These are phyloP conservation scores for Cynoglossus semilaevis DNA, from an alignment of 2,113 vertebrate genomes.

Conservation along the genomic window DNA sequence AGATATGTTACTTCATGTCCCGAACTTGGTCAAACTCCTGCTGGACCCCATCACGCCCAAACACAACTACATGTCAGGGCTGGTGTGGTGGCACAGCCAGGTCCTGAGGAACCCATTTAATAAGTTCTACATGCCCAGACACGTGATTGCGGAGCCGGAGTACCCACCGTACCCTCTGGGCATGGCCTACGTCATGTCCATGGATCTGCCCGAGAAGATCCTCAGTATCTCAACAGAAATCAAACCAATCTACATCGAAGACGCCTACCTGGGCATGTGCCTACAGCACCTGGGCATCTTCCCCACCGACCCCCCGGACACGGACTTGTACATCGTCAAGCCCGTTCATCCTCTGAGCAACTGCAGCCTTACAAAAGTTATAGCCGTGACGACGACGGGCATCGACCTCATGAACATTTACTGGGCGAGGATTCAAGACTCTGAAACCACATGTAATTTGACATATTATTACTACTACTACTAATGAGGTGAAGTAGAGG, in stretches of 20 bases:
- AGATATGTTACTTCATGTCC: constrained; percentile 85
- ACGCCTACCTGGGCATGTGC: constrained; percentile 77
- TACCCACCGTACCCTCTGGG: constrained; percentile 94
- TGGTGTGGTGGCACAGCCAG: constrained; percentile 86
- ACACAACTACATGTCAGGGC: constrained; percentile 85
- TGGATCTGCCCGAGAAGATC: constrained; percentile 87
- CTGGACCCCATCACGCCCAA: constrained; percentile 74
- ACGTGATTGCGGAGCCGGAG: constrained; percentile 81
- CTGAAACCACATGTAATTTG: constrained; percentile 13
- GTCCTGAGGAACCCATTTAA: constrained; percentile 83
- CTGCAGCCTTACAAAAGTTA: constrained; percentile 58
- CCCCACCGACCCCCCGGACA: constrained; percentile 38
- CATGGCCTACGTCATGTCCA: constrained; percentile 89
- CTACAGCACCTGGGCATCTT: constrained; percentile 53
- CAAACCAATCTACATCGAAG: constrained; percentile 86
- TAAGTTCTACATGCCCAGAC: constrained; percentile 86
- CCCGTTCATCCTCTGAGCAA: constrained; percentile 28
- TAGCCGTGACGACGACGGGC: constrained; percentile 42
- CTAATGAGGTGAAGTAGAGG: constrained; percentile 23
- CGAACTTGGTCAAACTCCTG: constrained; percentile 84
- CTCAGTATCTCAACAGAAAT: constrained; percentile 81
- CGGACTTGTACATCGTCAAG: constrained; percentile 21
- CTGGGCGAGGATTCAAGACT: constrained; percentile 38
- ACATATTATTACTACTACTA: no score
- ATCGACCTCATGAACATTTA: constrained; percentile 37